A percentile compares a stretch with the other conserved stretches of the same genome.
Conservation (phyloP, 2,888 invertebrate genomes). For the Steinernema scapterisci region DNA sequence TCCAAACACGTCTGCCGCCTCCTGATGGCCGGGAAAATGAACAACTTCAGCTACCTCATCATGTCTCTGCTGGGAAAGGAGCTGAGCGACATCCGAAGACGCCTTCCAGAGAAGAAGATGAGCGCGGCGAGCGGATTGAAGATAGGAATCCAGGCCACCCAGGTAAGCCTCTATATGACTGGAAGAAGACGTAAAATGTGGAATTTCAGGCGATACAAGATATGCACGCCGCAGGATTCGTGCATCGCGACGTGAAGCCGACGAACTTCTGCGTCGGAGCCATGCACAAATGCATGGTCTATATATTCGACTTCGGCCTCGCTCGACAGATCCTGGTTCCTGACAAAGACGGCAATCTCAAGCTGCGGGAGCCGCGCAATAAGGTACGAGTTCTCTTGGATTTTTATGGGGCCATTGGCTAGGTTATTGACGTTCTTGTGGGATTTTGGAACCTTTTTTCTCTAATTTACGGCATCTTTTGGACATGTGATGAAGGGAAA, state of each 20-base stretch:
- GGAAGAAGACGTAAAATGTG: not conserved
- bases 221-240: constrained; percentile 56
- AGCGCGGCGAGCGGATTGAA: constrained; percentile 44
- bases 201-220: constrained; percentile 49
- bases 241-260: constrained; percentile 59
- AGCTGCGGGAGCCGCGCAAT: constrained; percentile 53
- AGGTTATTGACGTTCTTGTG: no score
- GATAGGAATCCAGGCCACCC: constrained; percentile 50
- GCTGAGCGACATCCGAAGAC: constrained; percentile 53
- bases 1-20: constrained; percentile 55
- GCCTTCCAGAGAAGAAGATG: constrained; percentile 50
- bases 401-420: no score
- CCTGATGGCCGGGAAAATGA: constrained; percentile 47
- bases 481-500: no score
- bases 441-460: not conserved
- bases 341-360: constrained; percentile 81
- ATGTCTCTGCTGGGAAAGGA: constrained; percentile 62
- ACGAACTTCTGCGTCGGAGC: constrained; percentile 53
- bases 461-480: no score
- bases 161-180: constrained; percentile 34
- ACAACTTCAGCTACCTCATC: constrained; percentile 54
- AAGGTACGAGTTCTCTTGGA: no score
- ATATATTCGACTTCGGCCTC: constrained; percentile 62
- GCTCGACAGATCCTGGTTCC: constrained; percentile 55
- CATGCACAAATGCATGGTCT: constrained; percentile 44